Conservation (phyloP, 2,797 vertebrate species). For the Nasua narica region DNA sequence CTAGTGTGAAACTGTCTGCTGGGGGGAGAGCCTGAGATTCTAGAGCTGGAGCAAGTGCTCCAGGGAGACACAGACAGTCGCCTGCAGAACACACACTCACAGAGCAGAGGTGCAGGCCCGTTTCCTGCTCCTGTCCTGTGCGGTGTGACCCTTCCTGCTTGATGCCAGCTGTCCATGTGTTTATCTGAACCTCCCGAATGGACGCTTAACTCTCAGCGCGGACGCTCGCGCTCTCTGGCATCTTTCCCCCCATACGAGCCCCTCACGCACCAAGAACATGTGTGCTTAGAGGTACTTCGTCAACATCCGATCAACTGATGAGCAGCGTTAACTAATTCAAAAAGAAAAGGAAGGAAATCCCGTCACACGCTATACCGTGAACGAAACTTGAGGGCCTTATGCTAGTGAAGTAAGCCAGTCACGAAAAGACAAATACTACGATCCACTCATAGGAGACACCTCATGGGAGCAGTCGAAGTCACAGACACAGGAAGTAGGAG, state of each 20-base stretch:
- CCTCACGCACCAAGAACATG: background rate
- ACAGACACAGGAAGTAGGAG: background rate
- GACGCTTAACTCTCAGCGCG: background rate
- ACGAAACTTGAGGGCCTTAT: background rate
- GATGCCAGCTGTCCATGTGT: background rate
- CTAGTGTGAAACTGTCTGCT: background rate
- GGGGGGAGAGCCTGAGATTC: background rate
- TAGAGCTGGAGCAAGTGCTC: background rate
- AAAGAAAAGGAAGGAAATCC: background rate
- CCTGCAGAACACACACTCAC: background rate
- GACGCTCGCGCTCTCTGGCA: background rate
- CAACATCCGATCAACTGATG: slow-evolving; percentile 31
- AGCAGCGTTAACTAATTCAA: background rate
- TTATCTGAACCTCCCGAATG: background rate
- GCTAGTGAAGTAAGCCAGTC: background rate
- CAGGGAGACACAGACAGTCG: background rate
- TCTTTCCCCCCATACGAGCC: background rate
- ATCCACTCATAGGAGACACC: background rate
- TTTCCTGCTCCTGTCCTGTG: background rate
- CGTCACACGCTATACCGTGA: background rate
- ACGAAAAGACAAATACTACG: background rate
- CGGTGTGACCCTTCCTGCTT: background rate
- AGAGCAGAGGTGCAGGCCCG: background rate
- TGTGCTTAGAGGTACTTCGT: background rate
- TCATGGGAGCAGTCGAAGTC: too few relatives aligned